These are phyloP conservation scores for Rhodinocichla rosea DNA, from an alignment of 2,113 vertebrate genomes.

Conservation along the genomic window DNA sequence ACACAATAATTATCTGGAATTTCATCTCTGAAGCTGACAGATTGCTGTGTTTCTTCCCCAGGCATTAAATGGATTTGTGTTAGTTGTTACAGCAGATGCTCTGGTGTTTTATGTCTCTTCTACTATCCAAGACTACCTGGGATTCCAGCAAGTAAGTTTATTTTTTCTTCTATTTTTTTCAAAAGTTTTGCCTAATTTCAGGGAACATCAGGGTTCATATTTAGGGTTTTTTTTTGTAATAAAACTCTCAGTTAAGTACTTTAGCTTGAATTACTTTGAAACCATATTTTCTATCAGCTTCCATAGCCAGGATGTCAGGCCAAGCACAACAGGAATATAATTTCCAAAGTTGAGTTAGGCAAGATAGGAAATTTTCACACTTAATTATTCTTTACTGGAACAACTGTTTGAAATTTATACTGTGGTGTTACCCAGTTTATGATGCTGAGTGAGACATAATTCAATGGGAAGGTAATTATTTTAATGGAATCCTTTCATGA, in stretches of 20 bases:
- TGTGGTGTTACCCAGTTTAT: conserved; percentile 43
- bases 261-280: conserved; percentile 36
- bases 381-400: conserved; percentile 51
- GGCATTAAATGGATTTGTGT: conserved; percentile 84
- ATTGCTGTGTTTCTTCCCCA: conserved; percentile 43
- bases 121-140: conserved; percentile 85
- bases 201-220: background rate
- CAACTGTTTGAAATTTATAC: conserved; percentile 50
- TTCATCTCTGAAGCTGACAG: conserved; percentile 3
- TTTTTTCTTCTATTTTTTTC: background rate
- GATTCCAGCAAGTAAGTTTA: conserved; percentile 80
- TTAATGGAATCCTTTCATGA: conserved; percentile 29
- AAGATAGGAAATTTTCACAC: conserved; percentile 44
- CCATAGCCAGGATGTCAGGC: conserved; percentile 8
- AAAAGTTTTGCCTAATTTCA: background rate
- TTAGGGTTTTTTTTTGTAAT: conserved; percentile 8
- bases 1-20: background rate
- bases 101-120: conserved; percentile 83
- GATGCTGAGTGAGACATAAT: conserved; percentile 11
- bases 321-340: conserved; percentile 44
- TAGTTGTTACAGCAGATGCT: conserved; percentile 81
- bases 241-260: conserved; percentile 33
- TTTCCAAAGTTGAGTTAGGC: conserved; percentile 29
- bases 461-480: conserved; percentile 46
- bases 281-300: conserved; percentile 22